Base-by-base conservation (phyloP, 2,113 vertebrate genomes). In the Buteo buteo region DNA sequence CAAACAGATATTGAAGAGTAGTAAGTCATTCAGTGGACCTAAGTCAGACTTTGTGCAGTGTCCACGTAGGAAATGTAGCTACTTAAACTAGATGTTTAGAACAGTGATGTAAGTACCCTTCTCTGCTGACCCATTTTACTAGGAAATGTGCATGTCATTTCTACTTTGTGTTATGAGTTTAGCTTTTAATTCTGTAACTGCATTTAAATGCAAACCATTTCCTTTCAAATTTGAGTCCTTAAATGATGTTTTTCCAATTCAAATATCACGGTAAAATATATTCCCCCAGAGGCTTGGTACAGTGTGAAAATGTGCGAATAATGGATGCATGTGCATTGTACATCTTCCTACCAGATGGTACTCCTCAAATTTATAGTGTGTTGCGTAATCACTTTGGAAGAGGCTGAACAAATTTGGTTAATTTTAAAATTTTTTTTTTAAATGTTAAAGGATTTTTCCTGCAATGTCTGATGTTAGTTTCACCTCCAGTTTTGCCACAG, bases 361-460 rank as follows among this genome's bases (percentile, higher is more conserved):
- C 70, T 91, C 66, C 64, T 95, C 88, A 85, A 55, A 96, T 97
- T 93, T 91, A 44, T 72, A 79, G 82, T 25, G n/a, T 49, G 73
- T 97, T 96, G 93, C 28, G 4, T 96, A 97, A 97, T 93, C 81
- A 32, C 70, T 85, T 97, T 66, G 93, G 81, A 82, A 94, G 49
- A 82, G 78, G 40, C 54, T 87, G 89, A 94, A 93, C 4, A 2
- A 87, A 95, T 94, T 54, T 85, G 18, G 32, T 82, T 82, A 65
- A 90, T 92, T 94, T 97, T 31, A 92, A 83, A 78, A 71, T 74
- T 73, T 82, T 58, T 83, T 81, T 84, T 59, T 22, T 88, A 91
- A 86, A 86, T 59, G 45, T 92, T 92, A 55, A 90, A 82, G 34
- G 65, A 65, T 91, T 86, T 90, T 81, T 86, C 32, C 15, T 86